Evolutionary conservation across 2,888 invertebrate species (phyloP), one percentile per base, ranked within the genome.

Genomic region (Dioctria rufipes): DNA sequence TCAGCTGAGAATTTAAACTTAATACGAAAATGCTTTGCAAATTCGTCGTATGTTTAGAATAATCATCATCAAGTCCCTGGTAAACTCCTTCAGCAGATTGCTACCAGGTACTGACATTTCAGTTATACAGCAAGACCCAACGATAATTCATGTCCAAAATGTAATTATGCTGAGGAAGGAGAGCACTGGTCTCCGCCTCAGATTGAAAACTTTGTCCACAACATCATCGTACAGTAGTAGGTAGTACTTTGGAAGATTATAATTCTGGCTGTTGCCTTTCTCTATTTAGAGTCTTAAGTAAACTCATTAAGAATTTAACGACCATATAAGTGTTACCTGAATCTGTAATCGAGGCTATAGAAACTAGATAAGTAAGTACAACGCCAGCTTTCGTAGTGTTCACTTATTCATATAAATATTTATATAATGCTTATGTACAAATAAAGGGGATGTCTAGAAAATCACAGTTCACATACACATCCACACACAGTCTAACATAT

Each of bases 291-390:
- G n/a, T 58, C 46, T 75, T 75, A 61, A 71, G 65, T 63, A 63
- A 65, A 78, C 65, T 65, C 40, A 67, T 67, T 60, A 71, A 66
- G 60, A 63, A 78, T 78, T 63, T 63, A 49, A 65, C 65, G 65
- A 65, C 8, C 49, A 65, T 40, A 75, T 75, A 75, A 75, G 67
- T 67, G 43, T 42, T 25, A 58, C 43, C 49, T 78, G 42, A 63
- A 65, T 46, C n/a, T 46, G 51, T 51, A 71, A 13, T 51, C 51
- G 11, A 51, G 8, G 6, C 51, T 51, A 9, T 6, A 49, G 25
- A 67, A 42, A 25, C 25, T 67, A 51, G 8, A 51, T 51, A 6
- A 51, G 51, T 11, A 9, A 9, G 51, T 9, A 51, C 51, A 1
- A 51, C 11, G 51, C 51, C 6, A 58, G 25, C 5, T n/a, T 58